Evolutionary conservation across 1,140 invertebrate species (phyloP).

Genomic region (Drosophila arawakana): DNA sequence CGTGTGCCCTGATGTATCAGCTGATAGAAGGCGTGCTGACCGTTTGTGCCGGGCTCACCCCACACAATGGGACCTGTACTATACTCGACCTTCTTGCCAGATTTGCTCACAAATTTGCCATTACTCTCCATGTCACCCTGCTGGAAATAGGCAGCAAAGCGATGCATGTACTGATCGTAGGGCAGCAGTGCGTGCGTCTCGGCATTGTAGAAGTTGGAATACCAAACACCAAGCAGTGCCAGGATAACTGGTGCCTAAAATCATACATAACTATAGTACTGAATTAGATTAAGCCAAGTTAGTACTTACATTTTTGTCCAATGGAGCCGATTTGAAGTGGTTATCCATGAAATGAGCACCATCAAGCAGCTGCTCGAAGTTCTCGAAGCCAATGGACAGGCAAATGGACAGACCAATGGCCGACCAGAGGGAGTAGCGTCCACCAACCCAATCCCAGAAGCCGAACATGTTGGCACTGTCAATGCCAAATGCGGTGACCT

Average conservation of each 20-base stretch:
- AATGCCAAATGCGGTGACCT: constrained; percentile 98
- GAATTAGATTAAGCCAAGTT: not conserved
- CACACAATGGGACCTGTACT: constrained; percentile 96
- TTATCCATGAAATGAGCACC: constrained; percentile 98
- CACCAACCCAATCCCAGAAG: constrained; percentile 99
- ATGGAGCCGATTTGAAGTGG: constrained; percentile 94
- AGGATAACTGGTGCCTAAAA: constrained; percentile 96
- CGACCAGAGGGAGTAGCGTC: constrained; percentile 98
- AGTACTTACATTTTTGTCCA: constrained; percentile 96
- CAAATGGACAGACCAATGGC: constrained; percentile 99
- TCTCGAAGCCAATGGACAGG: constrained; percentile 96
- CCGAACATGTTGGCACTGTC: constrained; percentile 99
- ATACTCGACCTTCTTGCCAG: constrained; percentile 89
- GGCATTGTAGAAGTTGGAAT: constrained; percentile 96
- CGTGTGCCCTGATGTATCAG: constrained; percentile 92
- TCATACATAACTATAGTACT: not conserved
- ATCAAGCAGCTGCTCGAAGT: constrained; percentile 96
- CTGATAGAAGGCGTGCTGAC: constrained; percentile 99
- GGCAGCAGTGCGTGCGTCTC: constrained; percentile 98
- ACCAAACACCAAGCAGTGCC: constrained; percentile 98
- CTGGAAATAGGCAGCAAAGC: constrained; percentile 99
- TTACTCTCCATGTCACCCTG: constrained; percentile 99
- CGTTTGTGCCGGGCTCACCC: constrained; percentile 99
- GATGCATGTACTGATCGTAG: constrained; percentile 99
- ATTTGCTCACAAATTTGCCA: constrained; percentile 96